Percentiles rank a stretch among this genome's conserved stretches.
phyloP scores from a whole-genome alignment of 2,797 vertebrate species.

The Periparus ater region DNA sequence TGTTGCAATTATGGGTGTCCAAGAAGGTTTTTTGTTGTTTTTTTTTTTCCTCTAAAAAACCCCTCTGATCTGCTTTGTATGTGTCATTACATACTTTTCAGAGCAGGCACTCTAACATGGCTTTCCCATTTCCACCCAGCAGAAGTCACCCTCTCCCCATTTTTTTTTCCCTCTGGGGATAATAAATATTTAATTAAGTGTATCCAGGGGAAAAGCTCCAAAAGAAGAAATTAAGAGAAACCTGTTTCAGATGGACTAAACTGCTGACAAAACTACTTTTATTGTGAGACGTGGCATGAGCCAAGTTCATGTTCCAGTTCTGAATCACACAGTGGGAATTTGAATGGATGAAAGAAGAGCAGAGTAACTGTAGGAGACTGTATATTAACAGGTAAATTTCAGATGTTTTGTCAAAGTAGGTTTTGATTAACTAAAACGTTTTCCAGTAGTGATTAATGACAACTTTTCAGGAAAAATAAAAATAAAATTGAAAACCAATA shows the following conservation, averaged over 20 bases:
- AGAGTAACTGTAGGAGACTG: neutral
- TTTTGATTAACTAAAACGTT: neutral
- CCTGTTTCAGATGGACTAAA: neutral
- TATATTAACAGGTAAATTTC: neutral
- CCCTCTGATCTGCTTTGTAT: neutral
- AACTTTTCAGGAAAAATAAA: neutral
- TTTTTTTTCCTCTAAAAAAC: neutral
- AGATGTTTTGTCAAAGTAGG: neutral
- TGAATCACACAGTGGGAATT: neutral
- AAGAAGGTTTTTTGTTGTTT: neutral
- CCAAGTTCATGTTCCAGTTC: neutral
- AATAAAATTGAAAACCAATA: neutral
- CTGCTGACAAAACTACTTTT: neutral
- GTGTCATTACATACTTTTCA: neutral
- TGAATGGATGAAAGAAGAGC: neutral
- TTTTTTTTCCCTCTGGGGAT: neutral
- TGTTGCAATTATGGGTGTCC: neutral
- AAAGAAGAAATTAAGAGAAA: neutral
- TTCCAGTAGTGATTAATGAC: neutral
- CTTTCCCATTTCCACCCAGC: constrained; percentile 1
- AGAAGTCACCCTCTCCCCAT: constrained; percentile 28
- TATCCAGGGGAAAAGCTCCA: neutral
- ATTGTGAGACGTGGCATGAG: neutral
- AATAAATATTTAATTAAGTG: neutral
- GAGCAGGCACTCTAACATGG: neutral